A percentile compares a stretch with the other conserved stretches of the same genome.
phyloP scores from a whole-genome alignment of 2,888 invertebrate species.

The Caenorhabditis panamensis region DNA sequence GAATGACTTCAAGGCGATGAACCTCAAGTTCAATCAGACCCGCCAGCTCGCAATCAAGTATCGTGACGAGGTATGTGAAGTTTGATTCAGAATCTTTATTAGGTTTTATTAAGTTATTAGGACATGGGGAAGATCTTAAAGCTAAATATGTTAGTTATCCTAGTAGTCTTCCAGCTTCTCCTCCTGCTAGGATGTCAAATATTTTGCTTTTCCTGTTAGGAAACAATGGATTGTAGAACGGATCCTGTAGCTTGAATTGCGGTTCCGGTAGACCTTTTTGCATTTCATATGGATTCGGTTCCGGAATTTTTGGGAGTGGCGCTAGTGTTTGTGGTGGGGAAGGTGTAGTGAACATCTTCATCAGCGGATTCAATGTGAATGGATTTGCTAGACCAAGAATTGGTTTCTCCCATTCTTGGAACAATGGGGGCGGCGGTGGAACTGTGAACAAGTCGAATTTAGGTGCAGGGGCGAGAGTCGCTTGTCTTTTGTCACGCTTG shows the following conservation, averaged over 20 bases:
- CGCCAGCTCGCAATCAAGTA: conserved; percentile 60
- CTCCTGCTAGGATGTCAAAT: conserved; percentile 72
- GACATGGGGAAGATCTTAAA: background rate
- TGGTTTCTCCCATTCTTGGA: conserved; percentile 66
- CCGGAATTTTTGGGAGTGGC: conserved; percentile 40
- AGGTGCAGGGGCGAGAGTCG: conserved; percentile 30
- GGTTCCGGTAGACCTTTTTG: conserved; percentile 57
- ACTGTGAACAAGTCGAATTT: conserved; percentile 51
- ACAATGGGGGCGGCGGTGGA: conserved; percentile 58
- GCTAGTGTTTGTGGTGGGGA: conserved; percentile 43
- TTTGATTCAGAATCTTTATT: conserved; percentile 27
- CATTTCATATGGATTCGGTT: conserved; percentile 28
- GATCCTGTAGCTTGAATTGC: conserved; percentile 72
- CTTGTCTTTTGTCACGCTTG: conserved; percentile 60
- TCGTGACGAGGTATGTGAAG: conserved; percentile 57
- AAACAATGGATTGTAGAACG: conserved; percentile 76
- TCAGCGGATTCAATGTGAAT: conserved; percentile 74
- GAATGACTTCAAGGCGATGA: background rate
- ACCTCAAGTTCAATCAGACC: conserved; percentile 52
- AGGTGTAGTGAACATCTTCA: conserved; percentile 74
- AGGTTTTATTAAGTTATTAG: conserved; percentile 29
- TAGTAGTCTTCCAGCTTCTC: conserved; percentile 66
- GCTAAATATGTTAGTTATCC: conserved; percentile 44
- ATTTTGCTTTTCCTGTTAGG: conserved; percentile 74
- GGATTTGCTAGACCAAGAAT: conserved; percentile 68